A percentile compares a stretch with the other conserved stretches of the same genome.
These are phyloP conservation scores for Hedychridium roseum DNA, from an alignment of 2,888 invertebrate genomes.

Conservation along the genomic window DNA sequence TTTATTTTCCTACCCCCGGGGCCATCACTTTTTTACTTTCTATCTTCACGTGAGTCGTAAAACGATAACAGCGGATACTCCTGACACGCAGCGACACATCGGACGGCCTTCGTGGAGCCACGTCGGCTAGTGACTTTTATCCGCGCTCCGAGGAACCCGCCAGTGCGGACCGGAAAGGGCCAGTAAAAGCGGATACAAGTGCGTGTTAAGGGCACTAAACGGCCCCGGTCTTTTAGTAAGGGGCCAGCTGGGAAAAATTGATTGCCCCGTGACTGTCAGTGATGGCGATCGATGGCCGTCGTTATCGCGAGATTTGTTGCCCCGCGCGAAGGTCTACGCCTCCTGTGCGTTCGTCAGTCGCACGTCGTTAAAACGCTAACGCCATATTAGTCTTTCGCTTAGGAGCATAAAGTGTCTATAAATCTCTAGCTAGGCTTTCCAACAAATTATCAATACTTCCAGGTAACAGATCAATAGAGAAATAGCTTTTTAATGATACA, in stretches of 20 bases:
- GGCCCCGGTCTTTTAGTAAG: constrained; percentile 28
- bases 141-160: not conserved
- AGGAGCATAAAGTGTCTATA: too few relatives aligned
- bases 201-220: constrained; percentile 42
- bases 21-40: too few relatives aligned
- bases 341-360: too few relatives aligned
- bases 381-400: too few relatives aligned
- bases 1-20: too few relatives aligned
- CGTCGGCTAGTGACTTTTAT: too few relatives aligned
- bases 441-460: too few relatives aligned
- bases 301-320: constrained; percentile 42
- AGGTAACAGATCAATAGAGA: too few relatives aligned
- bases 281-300: constrained; percentile 41
- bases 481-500: too few relatives aligned
- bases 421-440: too few relatives aligned
- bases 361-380: too few relatives aligned
- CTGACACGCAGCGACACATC: constrained; percentile 25
- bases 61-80: constrained; percentile 13
- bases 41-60: constrained; percentile 18
- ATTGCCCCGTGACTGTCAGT: constrained; percentile 37
- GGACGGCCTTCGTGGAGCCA: too few relatives aligned
- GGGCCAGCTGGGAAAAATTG: constrained; percentile 41
- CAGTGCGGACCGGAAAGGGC: constrained; percentile 9
- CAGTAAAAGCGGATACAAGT: constrained; percentile 33
- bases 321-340: constrained; percentile 4